Conservation (phyloP, 2,888 invertebrate genomes). For the Drosophila rellima region DNA sequence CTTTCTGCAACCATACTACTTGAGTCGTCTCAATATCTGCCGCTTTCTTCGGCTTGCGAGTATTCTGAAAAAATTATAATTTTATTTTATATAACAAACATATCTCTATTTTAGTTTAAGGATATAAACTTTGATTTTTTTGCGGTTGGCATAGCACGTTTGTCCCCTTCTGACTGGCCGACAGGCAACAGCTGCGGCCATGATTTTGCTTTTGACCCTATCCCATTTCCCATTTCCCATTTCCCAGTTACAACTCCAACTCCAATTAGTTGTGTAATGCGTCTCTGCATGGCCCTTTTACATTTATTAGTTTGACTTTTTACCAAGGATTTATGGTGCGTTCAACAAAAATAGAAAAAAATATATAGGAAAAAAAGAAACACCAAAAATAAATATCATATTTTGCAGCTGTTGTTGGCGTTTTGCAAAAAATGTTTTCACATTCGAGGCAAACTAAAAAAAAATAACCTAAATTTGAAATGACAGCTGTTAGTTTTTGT, state of each 20-base stretch:
- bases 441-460: slow-evolving; percentile 3
- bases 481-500: slow-evolving; percentile 8
- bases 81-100: slow-evolving; percentile 63
- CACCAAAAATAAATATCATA: slow-evolving; percentile 34
- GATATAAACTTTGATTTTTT: slow-evolving; percentile 8
- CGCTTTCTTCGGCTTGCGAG: slow-evolving; percentile 46
- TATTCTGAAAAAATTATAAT: slow-evolving; percentile 76
- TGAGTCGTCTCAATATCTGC: slow-evolving; percentile 42
- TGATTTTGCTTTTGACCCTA: slow-evolving; percentile 21
- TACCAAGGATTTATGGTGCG: slow-evolving; percentile 63
- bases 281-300: slow-evolving; percentile 51
- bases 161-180: slow-evolving; percentile 22
- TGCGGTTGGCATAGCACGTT: slow-evolving; percentile 46
- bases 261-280: slow-evolving; percentile 65
- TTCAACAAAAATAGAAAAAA: slow-evolving; percentile 15
- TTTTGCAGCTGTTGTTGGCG: slow-evolving; percentile 60
- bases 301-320: slow-evolving; percentile 75
- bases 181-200: slow-evolving; percentile 59
- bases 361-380: neutral
- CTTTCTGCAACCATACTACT: slow-evolving; percentile 27
- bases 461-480: slow-evolving; percentile 9
- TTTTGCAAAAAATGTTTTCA: slow-evolving; percentile 30
- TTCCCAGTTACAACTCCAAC: slow-evolving; percentile 16
- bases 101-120: slow-evolving; percentile 31
- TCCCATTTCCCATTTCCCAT: slow-evolving; percentile 12